phyloP scores from a whole-genome alignment of 2,113 vertebrate genomes.

The Campylomormyrus tamandua region DNA sequence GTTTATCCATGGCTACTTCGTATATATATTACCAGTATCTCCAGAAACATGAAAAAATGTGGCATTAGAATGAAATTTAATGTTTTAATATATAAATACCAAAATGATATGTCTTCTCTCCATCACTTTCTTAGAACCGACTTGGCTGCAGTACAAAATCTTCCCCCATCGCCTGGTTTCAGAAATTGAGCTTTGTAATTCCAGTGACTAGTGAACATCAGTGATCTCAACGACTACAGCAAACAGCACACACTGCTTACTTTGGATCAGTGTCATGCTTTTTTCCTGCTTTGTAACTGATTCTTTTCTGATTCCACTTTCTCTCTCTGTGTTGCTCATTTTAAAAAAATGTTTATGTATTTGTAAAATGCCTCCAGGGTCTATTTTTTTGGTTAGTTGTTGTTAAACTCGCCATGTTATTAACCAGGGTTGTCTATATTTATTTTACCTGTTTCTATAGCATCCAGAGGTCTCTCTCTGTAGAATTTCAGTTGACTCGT shows the following conservation, averaged over 20 bases:
- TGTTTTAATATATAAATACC: background rate
- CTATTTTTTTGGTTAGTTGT: background rate
- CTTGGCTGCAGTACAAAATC: slow-evolving; percentile 64
- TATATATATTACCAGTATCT: background rate
- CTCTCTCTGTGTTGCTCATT: background rate
- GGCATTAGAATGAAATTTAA: background rate
- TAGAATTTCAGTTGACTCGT: background rate
- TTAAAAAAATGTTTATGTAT: background rate
- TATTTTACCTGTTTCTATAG: background rate
- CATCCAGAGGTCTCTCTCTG: background rate
- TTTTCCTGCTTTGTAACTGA: background rate
- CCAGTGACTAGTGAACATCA: slow-evolving; percentile 44
- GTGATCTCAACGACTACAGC: slow-evolving; percentile 17
- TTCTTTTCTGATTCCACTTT: background rate
- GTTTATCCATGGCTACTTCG: background rate
- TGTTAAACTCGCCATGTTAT: background rate
- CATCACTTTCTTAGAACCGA: slow-evolving; percentile 50
- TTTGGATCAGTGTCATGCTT: background rate
- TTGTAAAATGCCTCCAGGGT: background rate
- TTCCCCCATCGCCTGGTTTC: slow-evolving; percentile 68
- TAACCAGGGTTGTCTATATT: background rate
- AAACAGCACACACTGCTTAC: background rate
- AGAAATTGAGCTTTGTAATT: slow-evolving; percentile 58
- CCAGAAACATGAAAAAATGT: background rate
- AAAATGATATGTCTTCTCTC: background rate